These are phyloP conservation scores for Propithecus deckenii DNA, from an alignment of 2,797 vertebrate species.

Conservation along the genomic window DNA sequence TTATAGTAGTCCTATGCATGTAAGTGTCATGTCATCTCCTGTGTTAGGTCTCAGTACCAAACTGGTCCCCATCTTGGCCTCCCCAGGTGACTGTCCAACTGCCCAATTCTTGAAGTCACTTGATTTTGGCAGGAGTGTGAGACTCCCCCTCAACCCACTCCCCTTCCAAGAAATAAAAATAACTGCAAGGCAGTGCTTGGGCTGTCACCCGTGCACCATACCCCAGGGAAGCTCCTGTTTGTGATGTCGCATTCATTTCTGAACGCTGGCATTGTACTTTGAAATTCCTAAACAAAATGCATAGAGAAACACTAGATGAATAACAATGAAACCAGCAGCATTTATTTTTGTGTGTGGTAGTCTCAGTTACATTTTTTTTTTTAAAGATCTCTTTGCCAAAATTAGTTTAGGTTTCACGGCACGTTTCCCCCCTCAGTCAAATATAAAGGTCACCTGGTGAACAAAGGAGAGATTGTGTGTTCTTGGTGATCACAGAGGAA, in stretches of 20 bases:
- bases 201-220: not conserved
- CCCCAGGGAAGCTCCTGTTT: slow-evolving; percentile 56
- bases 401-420: slow-evolving; percentile 65
- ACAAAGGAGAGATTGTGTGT: slow-evolving; percentile 34
- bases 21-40: not conserved
- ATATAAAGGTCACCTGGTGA: slow-evolving; percentile 49
- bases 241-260: slow-evolving; percentile 61
- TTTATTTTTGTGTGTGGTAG: slow-evolving; percentile 16
- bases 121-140: slow-evolving; percentile 27
- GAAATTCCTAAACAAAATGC: slow-evolving; percentile 68
- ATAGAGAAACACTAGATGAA: slow-evolving; percentile 47
- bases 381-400: slow-evolving; percentile 61
- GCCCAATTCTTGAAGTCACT: slow-evolving; percentile 54
- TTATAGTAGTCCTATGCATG: not conserved
- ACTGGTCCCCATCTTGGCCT: not conserved
- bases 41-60: not conserved
- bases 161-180: slow-evolving; percentile 65
- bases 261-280: slow-evolving; percentile 40
- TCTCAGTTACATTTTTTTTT: slow-evolving; percentile 40
- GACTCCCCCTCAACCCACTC: not conserved
- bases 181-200: not conserved
- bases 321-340: slow-evolving; percentile 57
- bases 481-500: slow-evolving; percentile 36
- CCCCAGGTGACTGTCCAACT: not conserved
- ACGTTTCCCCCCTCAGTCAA: slow-evolving; percentile 58